These are phyloP conservation scores for Drosophila atripex DNA, from an alignment of 2,888 invertebrate species.

Conservation along the genomic window DNA sequence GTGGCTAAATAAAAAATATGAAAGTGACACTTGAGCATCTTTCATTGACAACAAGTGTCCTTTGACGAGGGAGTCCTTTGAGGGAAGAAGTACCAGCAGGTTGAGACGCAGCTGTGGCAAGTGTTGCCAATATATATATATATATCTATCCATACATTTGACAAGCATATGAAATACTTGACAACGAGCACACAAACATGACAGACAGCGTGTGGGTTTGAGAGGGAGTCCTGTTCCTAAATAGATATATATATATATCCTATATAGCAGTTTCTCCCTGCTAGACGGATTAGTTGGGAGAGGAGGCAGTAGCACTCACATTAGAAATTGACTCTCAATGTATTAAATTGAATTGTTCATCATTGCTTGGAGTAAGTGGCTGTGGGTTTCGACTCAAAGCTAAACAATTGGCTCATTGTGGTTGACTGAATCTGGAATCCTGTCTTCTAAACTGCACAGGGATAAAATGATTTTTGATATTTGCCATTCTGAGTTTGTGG, in stretches of 20 bases:
- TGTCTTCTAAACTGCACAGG: background rate
- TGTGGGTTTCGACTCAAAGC: slow-evolving; percentile 17
- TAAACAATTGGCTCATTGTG: slow-evolving; percentile 32
- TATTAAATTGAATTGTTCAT: slow-evolving; percentile 34
- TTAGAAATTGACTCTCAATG: slow-evolving; percentile 48
- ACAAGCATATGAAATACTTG: slow-evolving; percentile 59
- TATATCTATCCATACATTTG: slow-evolving; percentile 32
- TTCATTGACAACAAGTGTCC: slow-evolving; percentile 43
- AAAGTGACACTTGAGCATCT: slow-evolving; percentile 26
- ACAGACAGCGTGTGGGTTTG: slow-evolving; percentile 43
- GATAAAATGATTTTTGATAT: background rate
- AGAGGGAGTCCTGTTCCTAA: background rate
- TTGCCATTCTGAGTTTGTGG: background rate
- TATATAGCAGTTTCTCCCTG: slow-evolving; percentile 1
- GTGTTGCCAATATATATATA: slow-evolving; percentile 56
- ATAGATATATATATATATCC: slow-evolving; percentile 5
- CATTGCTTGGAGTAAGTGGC: slow-evolving; percentile 24
- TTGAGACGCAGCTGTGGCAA: slow-evolving; percentile 30
- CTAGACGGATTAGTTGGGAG: slow-evolving; percentile 14
- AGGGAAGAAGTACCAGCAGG: slow-evolving; percentile 3
- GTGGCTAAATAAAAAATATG: slow-evolving; percentile 23
- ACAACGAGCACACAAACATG: slow-evolving; percentile 69
- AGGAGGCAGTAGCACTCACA: slow-evolving; percentile 8
- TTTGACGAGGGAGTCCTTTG: slow-evolving; percentile 1
- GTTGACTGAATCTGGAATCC: slow-evolving; percentile 5